These are phyloP conservation scores for Mormoops blainvillei DNA, from an alignment of 2,113 vertebrate genomes.

Conservation along the genomic window DNA sequence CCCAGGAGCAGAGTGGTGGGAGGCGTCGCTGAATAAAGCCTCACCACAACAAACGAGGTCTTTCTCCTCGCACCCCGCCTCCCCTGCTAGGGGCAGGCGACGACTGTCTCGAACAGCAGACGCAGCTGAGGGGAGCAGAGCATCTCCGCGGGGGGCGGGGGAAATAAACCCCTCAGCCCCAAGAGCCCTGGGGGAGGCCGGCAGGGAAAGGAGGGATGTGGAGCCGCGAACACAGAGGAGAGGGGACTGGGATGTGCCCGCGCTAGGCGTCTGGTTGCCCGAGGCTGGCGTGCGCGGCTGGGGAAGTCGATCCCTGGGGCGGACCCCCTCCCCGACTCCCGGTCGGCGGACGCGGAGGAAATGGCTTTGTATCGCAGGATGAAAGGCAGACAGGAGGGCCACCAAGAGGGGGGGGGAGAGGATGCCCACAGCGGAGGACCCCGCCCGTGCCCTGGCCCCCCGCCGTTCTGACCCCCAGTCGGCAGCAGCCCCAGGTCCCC, in stretches of 20 bases:
- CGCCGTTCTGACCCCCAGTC: not conserved
- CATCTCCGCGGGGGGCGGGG: not conserved
- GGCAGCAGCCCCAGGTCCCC: not conserved
- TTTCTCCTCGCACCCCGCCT: slow-evolving; percentile 54
- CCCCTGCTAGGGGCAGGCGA: slow-evolving; percentile 24
- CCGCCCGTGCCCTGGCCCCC: not conserved
- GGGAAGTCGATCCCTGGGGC: not conserved
- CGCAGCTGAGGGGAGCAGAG: not conserved
- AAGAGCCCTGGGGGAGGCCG: not conserved
- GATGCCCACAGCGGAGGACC: not conserved
- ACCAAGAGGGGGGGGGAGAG: not conserved
- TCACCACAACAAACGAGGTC: slow-evolving; percentile 14
- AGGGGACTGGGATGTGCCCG: not conserved
- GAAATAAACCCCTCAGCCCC: not conserved
- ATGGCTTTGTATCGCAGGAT: slow-evolving; percentile 65
- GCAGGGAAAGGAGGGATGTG: not conserved
- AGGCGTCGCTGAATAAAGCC: not conserved
- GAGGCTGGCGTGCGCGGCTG: not conserved
- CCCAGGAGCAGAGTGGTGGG: not conserved
- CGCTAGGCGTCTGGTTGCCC: not conserved
- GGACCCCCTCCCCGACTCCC: not conserved
- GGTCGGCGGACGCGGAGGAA: slow-evolving; percentile 47
- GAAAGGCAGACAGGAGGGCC: slow-evolving; percentile 37
- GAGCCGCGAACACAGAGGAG: not conserved
- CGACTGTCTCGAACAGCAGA: slow-evolving; percentile 6